phyloP scores from a whole-genome alignment of 2,888 invertebrate genomes.

The Notocelia uddmanniana region DNA sequence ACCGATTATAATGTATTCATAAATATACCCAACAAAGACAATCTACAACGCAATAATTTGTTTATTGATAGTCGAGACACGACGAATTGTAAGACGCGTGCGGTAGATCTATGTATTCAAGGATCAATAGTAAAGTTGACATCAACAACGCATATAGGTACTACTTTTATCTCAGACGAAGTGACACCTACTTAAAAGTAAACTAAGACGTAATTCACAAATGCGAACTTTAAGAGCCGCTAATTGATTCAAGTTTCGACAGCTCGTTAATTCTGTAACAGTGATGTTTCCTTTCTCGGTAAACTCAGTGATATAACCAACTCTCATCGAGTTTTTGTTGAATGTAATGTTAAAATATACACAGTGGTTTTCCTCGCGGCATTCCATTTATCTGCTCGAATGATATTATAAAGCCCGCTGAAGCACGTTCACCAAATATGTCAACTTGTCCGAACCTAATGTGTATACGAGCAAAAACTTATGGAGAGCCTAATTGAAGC shows the following conservation, averaged over 20 bases:
- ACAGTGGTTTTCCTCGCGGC: conserved; percentile 60
- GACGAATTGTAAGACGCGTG: conserved; percentile 17
- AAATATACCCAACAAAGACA: conserved; percentile 14
- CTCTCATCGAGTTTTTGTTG: conserved; percentile 22
- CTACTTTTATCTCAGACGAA: conserved; percentile 27
- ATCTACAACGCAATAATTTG: conserved; percentile 25
- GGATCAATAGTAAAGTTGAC: conserved; percentile 27
- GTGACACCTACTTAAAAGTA: conserved; percentile 20
- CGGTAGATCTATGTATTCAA: conserved; percentile 40
- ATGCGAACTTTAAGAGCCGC: conserved; percentile 6
- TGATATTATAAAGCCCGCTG: conserved; percentile 53
- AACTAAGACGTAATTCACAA: conserved; percentile 21
- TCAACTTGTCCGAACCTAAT: conserved; percentile 67
- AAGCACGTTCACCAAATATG: conserved; percentile 69
- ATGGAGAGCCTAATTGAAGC: conserved; percentile 52
- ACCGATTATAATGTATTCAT: conserved; percentile 16
- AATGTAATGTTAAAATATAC: conserved; percentile 28
- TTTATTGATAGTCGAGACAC: conserved; percentile 34
- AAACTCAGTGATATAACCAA: conserved; percentile 7
- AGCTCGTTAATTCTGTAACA: conserved; percentile 16
- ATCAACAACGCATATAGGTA: conserved; percentile 32
- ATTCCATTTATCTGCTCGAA: conserved; percentile 54
- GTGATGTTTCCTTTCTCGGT: conserved; percentile 6
- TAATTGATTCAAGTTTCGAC: conserved; percentile 26
- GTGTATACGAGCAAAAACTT: conserved; percentile 62